Conservation (phyloP, 2,113 vertebrate genomes). For the Hippocampus guttulatus region DNA sequence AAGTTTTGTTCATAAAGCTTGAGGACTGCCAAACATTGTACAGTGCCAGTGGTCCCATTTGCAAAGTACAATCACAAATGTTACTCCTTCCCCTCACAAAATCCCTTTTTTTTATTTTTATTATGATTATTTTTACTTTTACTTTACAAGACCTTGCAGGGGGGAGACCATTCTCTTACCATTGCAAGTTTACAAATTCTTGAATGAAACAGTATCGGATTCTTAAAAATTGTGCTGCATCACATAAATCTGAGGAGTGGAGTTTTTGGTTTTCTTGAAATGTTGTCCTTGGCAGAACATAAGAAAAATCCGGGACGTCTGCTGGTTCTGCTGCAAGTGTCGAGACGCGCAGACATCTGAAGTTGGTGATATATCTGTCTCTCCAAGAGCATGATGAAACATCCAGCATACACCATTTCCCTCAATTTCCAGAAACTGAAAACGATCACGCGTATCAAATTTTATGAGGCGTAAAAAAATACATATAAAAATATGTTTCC, state of each 20-base stretch:
- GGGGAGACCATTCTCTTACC: not conserved
- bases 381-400: conserved; percentile 17
- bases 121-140: not conserved
- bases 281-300: conserved; percentile 2
- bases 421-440: conserved; percentile 4
- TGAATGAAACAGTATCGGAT: not conserved
- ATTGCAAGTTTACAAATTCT: not conserved
- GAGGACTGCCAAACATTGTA: conserved; percentile 45
- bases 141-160: not conserved
- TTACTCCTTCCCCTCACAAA: conserved; percentile 5
- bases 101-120: not conserved
- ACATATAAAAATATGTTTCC: not conserved
- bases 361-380: conserved; percentile 18
- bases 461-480: not conserved
- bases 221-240: conserved; percentile 5
- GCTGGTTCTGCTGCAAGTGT: conserved; percentile 8
- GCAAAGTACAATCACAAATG: conserved; percentile 65
- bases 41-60: conserved; percentile 53
- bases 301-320: conserved; percentile 12
- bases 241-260: not conserved
- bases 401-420: not conserved
- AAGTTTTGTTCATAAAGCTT: conserved; percentile 48
- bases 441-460: not conserved
- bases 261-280: conserved; percentile 14
- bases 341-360: conserved; percentile 24